Conservation (phyloP, 1,140 invertebrate species). For the Propsilocerus akamusi region DNA sequence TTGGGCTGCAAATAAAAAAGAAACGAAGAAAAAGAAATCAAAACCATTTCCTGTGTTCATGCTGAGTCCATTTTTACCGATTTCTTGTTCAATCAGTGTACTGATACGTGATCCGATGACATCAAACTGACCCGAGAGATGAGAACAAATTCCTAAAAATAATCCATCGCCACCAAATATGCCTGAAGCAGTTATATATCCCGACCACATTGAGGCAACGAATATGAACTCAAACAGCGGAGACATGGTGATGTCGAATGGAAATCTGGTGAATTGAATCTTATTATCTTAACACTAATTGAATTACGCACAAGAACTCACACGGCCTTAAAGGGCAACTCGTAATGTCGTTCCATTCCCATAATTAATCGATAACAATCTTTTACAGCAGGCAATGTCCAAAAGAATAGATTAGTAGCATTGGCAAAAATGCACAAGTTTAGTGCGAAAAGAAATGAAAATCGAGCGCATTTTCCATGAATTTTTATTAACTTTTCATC, state of each 20-base stretch:
- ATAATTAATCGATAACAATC: not conserved
- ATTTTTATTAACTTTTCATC: too few relatives aligned
- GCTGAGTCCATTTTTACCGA: slow-evolving; percentile 10
- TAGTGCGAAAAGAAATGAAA: too few relatives aligned
- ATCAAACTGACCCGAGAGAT: slow-evolving; percentile 16
- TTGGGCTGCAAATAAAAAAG: slow-evolving; percentile 6
- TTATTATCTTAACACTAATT: not conserved
- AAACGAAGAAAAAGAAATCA: not conserved
- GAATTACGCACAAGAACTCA: not conserved
- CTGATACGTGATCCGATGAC: slow-evolving; percentile 17
- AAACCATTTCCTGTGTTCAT: not conserved
- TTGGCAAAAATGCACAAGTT: too few relatives aligned
- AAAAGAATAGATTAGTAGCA: too few relatives aligned
- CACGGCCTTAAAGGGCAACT: not conserved
- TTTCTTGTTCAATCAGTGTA: slow-evolving; percentile 12
- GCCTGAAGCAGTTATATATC: slow-evolving; percentile 16
- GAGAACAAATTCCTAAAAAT: slow-evolving; percentile 18
- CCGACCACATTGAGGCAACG: slow-evolving; percentile 9
- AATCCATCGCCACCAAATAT: slow-evolving; percentile 19
- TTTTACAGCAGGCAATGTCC: not conserved
- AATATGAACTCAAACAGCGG: not conserved
- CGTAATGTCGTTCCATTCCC: not conserved
- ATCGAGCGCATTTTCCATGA: too few relatives aligned
- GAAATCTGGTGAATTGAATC: not conserved
- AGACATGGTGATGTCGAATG: not conserved